phyloP scores from a whole-genome alignment of 2,888 invertebrate genomes.

The Euzophera pinguis region DNA sequence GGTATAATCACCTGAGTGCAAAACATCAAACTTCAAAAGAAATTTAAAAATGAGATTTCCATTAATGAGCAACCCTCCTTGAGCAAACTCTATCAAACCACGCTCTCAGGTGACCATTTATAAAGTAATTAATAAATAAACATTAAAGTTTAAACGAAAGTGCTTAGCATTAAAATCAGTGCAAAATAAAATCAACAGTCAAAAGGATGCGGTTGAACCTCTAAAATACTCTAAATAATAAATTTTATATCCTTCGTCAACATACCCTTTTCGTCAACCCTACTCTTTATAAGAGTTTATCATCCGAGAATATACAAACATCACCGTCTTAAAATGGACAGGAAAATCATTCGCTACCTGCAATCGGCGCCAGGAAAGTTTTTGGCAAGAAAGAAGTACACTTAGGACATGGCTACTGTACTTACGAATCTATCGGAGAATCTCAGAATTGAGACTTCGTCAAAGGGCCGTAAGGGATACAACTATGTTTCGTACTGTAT shows the following conservation, averaged over 20 bases:
- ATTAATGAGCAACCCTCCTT: slow-evolving; percentile 5
- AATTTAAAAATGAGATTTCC: background rate
- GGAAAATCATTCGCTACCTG: slow-evolving; percentile 20
- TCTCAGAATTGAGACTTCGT: background rate
- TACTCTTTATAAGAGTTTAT: slow-evolving; percentile 49
- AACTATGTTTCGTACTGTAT: too few species aligned
- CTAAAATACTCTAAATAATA: background rate
- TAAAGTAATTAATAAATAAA: background rate
- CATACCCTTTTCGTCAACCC: slow-evolving; percentile 32
- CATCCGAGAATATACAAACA: slow-evolving; percentile 29
- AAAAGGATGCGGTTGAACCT: background rate
- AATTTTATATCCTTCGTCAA: background rate
- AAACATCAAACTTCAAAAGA: background rate
- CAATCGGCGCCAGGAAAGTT: slow-evolving; percentile 8
- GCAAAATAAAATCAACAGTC: slow-evolving; percentile 3
- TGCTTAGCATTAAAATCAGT: slow-evolving; percentile 8
- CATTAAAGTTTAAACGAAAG: background rate
- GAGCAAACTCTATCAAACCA: background rate
- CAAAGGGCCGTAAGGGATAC: too few species aligned
- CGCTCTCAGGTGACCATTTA: background rate
- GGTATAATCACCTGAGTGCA: slow-evolving; percentile 6
- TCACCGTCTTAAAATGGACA: slow-evolving; percentile 21
- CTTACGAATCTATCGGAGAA: background rate
- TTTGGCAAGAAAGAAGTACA: slow-evolving; percentile 27
- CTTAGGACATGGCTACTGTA: background rate